Base-by-base conservation (phyloP, 2,113 vertebrate genomes). In the Arothron firmamentum region DNA sequence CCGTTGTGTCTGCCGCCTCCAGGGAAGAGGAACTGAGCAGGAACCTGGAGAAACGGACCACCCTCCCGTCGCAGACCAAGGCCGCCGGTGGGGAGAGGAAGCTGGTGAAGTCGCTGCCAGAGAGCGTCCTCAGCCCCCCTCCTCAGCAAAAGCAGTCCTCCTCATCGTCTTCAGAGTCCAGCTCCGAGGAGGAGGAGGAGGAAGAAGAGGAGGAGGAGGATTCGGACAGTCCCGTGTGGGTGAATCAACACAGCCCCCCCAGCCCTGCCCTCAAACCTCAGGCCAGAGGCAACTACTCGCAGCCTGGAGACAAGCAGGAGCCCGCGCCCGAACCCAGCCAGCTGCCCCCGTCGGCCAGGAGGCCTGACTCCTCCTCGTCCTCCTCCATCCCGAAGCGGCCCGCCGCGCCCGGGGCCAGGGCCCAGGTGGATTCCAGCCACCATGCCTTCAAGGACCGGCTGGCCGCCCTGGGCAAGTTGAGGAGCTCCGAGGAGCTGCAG, bases 381-480 rank as follows among this genome's bases (percentile, higher is more conserved):
- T 88, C 85, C 0, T 87, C 89, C 23, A 89, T 91, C 23, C 83
- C 91, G 7, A 93, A 91, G 76, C 90, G 91, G 65, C 83, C 87
- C 0, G 59, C 46, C 0, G 20, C 50, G 0, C 71, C 49, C 0
- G 52, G 85, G 0, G 84, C 70, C 1, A 91, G 92, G 54, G 47
- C 91, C 31, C 90, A 81, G 34, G 86, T 83, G 0, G 94, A 95
- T 20, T 88, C 91, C 18, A 88, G 92, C 53, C 90, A 92, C 52
- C 92, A 88, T 4, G 85, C 93, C 2, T 93, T 96, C 62, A 92
- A 94, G 78, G 95, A 95, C 75, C 84, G 93, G 3, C 77, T 95
- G 63, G 92, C 87, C 0, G 93, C 90, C 2, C 87, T 95, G 61
- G 93, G 94, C 0, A 95, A 94, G 67, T 83, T 92, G 23, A 90